phyloP scores from a whole-genome alignment of 2,113 vertebrate genomes.

The Takifugu flavidus region DNA sequence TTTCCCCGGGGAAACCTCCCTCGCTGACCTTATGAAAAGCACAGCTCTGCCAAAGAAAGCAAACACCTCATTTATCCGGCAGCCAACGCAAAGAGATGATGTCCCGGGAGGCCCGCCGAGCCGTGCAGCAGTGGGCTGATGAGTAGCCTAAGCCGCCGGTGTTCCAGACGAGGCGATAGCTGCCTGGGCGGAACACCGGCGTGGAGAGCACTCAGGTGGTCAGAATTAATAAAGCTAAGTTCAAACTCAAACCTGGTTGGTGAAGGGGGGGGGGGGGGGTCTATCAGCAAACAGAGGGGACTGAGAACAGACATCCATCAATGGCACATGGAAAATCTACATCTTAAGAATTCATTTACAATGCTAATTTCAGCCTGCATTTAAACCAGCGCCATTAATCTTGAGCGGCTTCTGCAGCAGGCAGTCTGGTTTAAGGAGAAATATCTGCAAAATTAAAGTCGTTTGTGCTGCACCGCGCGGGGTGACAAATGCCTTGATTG shows the following conservation, averaged over 20 bases:
- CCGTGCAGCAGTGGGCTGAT: constrained; percentile 13
- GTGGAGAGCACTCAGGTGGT: constrained; percentile 1
- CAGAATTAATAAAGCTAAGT: constrained; percentile 28
- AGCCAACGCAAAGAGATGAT: constrained; percentile 59
- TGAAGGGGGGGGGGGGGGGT: background rate
- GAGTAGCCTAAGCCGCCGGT: constrained; percentile 34
- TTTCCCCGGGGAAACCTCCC: constrained; percentile 34
- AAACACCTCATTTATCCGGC: constrained; percentile 68
- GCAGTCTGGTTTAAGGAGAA: constrained; percentile 13
- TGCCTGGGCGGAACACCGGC: background rate
- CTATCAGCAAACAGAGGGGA: background rate
- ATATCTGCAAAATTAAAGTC: constrained; percentile 44
- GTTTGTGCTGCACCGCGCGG: constrained; percentile 42
- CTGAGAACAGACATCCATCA: constrained; percentile 7
- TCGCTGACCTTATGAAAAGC: constrained; percentile 63
- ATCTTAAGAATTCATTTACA: constrained; percentile 34
- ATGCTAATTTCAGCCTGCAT: constrained; percentile 23
- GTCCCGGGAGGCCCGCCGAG: constrained; percentile 31
- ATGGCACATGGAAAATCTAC: constrained; percentile 2
- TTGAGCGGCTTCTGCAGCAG: constrained; percentile 24
- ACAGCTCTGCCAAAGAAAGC: constrained; percentile 59
- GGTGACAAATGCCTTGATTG: constrained; percentile 61
- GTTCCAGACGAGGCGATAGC: constrained; percentile 21
- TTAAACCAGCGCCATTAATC: constrained; percentile 31
- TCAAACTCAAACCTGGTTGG: background rate